Conservation (phyloP, 2,888 invertebrate genomes). For the Diarsia brunnea region DNA sequence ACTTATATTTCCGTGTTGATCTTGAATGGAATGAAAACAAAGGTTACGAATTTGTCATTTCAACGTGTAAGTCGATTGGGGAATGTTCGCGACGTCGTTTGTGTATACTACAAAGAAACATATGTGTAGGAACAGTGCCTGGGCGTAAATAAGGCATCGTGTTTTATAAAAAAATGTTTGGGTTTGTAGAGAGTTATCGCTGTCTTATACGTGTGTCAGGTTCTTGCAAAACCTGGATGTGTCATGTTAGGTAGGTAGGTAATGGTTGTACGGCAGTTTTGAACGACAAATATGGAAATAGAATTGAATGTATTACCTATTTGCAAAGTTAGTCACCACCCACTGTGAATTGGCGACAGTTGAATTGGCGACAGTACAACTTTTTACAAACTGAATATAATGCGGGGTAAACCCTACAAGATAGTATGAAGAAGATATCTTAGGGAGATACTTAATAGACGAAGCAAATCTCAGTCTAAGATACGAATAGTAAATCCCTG, state of each 20-base stretch:
- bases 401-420: background rate
- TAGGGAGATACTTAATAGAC: background rate
- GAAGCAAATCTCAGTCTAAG: background rate
- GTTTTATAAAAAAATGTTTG: background rate
- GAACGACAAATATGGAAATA: background rate
- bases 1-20: conserved; percentile 51
- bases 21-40: conserved; percentile 54
- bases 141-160: background rate
- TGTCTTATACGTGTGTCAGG: no score
- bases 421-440: background rate
- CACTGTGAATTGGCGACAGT: background rate
- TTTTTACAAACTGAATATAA: background rate
- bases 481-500: conserved; percentile 8
- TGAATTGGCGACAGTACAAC: background rate
- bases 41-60: conserved; percentile 50
- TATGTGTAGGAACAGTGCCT: background rate
- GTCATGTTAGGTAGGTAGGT: background rate
- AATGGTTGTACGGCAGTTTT: background rate
- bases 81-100: conserved; percentile 26
- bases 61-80: conserved; percentile 46
- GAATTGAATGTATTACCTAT: background rate
- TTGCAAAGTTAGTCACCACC: background rate
- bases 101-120: conserved; percentile 1
- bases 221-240: background rate
- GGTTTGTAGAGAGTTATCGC: no score